Conservation (phyloP, 64 coral and sea anemone species). For the Porites australiensis region DNA sequence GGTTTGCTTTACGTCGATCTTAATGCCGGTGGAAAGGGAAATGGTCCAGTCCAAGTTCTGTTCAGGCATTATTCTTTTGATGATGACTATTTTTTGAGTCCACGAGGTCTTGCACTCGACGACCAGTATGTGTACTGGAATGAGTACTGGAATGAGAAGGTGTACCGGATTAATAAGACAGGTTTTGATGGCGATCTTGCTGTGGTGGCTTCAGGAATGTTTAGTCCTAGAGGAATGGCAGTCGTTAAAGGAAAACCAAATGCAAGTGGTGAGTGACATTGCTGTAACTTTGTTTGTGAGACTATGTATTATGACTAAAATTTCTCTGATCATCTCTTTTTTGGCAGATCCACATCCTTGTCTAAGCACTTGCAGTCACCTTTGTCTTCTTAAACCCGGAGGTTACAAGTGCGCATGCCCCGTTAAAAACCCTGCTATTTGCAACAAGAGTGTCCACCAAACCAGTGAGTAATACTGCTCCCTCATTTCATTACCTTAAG, state of each 20-base stretch:
- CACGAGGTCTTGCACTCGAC: background rate
- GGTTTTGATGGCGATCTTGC: background rate
- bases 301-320: no score
- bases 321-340: no score
- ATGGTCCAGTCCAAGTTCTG: background rate
- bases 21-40: no score
- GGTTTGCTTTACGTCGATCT: constrained; percentile 1
- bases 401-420: constrained; percentile 27
- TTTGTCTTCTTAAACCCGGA: constrained; percentile 28
- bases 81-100: background rate
- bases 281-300: no score
- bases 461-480: background rate
- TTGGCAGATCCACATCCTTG: constrained; percentile 1
- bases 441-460: background rate
- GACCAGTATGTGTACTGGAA: constrained; percentile 18
- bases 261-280: background rate
- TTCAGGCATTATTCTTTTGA: background rate
- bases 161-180: constrained; percentile 5
- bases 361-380: constrained; percentile 11
- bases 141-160: background rate
- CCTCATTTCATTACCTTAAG: no score
- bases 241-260: background rate
- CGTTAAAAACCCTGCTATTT: background rate
- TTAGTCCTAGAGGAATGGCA: background rate
- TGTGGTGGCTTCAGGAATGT: background rate